Evolutionary conservation across 2,797 vertebrate species (phyloP), one percentile per base, ranked within the genome.

Genomic region (Pygocentrus nattereri): DNA sequence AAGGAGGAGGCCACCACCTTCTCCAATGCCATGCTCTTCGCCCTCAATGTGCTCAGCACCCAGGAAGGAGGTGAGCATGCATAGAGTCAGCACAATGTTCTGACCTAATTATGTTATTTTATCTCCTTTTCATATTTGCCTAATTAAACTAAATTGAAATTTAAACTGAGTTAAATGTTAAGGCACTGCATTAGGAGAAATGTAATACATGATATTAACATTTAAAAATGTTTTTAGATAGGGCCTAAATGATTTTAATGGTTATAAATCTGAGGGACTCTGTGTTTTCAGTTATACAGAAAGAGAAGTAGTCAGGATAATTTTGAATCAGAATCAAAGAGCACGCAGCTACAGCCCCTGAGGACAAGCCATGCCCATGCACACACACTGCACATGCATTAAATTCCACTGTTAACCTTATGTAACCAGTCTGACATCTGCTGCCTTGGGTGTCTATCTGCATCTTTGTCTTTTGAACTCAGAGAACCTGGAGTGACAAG

Each of bases 1-100:
- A 99, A 99, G 87, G 98, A 99, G 91, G 98, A 99, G 85, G 98
- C 98, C 2, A 98, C 96, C 86, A 97, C 97, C 0, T 99, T 99
- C 93, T 98, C 97, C 92, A 99, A 98, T 8, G 98, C 97, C 76
- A 99, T 99, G 97, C 94, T 98, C 69, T 98, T 98, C 75, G 97
- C 97, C 76, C 95, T 98, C 88, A 98, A 97, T 34, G 93, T 99
- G 89, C 97, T 99, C 93, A 97, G 96, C 64, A 95, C 96, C 78
- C 97, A 98, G 90, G 98, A 99, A 86, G 97, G 96, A 97, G 97
- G 98, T 99, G 23, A 84, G 78, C 0, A 44, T 54, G 50, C 27
- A n/a, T 58, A 2, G n/a, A 61, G 6, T 0, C 4, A 47, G 1
- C 31, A 69, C 34, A 44, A n/a, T 18, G 6, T 56, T 56, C 23